phyloP scores from a whole-genome alignment of 2,113 vertebrate species.

The Apodemus speciosus region DNA sequence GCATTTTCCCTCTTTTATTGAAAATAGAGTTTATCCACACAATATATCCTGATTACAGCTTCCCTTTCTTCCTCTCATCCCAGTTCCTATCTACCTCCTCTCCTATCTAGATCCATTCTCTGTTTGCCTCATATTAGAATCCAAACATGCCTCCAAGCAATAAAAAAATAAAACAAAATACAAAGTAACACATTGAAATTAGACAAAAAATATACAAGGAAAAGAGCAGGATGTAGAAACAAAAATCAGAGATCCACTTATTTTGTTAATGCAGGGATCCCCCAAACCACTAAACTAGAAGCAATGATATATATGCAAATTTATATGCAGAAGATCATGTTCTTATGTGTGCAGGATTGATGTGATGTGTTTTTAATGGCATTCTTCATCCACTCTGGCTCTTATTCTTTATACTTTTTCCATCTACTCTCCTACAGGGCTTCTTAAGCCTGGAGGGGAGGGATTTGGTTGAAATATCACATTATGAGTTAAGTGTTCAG shows the following conservation, averaged over 20 bases:
- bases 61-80: not conserved
- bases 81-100: not conserved
- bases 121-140: not conserved
- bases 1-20: not conserved
- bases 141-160: not conserved
- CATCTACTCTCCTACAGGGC: not conserved
- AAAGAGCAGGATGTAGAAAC: not conserved
- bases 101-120: not conserved
- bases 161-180: not conserved
- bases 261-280: not conserved
- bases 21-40: not conserved
- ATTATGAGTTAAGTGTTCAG: not conserved
- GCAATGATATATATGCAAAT: no score
- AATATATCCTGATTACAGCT: not conserved
- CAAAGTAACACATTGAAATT: not conserved
- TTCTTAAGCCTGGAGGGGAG: not conserved
- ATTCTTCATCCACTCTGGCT: not conserved
- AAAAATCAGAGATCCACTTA: not conserved
- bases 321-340: no score
- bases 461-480: not conserved
- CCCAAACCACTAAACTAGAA: not conserved
- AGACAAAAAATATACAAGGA: not conserved
- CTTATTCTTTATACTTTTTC: not conserved
- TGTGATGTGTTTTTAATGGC: not conserved
- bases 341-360: not conserved